These are phyloP conservation scores for Anguilla rostrata DNA, from an alignment of 2,113 vertebrate genomes.

Conservation along the genomic window DNA sequence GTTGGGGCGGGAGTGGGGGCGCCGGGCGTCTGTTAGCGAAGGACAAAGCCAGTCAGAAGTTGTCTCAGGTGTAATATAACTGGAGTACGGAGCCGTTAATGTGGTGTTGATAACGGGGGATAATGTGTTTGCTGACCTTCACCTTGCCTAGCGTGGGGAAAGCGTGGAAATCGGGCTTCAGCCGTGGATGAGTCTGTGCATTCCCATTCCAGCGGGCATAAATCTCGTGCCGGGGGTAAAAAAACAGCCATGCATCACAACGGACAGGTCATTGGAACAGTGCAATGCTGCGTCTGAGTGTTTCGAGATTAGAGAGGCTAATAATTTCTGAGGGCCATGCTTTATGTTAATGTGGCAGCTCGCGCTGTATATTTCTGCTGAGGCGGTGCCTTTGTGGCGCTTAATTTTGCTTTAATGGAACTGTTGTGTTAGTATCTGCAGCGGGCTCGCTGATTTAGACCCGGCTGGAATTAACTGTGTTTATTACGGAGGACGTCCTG, in stretches of 20 bases:
- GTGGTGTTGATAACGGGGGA: slow-evolving; percentile 49
- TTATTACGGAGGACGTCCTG: slow-evolving; percentile 57
- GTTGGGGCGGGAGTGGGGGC: background rate
- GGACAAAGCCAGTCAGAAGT: background rate
- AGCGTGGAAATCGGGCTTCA: slow-evolving; percentile 34
- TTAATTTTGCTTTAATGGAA: slow-evolving; percentile 68
- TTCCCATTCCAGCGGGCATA: slow-evolving; percentile 55
- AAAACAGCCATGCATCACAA: slow-evolving; percentile 71
- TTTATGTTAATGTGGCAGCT: slow-evolving; percentile 78
- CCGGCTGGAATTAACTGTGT: slow-evolving; percentile 56
- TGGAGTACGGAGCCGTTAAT: slow-evolving; percentile 36
- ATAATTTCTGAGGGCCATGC: slow-evolving; percentile 74
- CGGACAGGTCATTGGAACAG: slow-evolving; percentile 75
- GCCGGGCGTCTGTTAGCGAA: background rate
- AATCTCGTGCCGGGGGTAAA: slow-evolving; percentile 51
- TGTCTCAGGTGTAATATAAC: slow-evolving; percentile 42
- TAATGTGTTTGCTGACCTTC: slow-evolving; percentile 56
- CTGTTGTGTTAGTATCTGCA: slow-evolving; percentile 61
- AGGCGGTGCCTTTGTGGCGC: slow-evolving; percentile 64
- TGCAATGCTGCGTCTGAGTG: slow-evolving; percentile 64
- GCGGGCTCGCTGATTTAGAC: slow-evolving; percentile 62
- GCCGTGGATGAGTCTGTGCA: slow-evolving; percentile 42
- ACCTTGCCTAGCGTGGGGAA: slow-evolving; percentile 44
- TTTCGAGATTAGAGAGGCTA: slow-evolving; percentile 74
- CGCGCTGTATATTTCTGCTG: slow-evolving; percentile 72